Base-by-base conservation (phyloP, 2,113 vertebrate genomes). In the Blennius ocellaris region DNA sequence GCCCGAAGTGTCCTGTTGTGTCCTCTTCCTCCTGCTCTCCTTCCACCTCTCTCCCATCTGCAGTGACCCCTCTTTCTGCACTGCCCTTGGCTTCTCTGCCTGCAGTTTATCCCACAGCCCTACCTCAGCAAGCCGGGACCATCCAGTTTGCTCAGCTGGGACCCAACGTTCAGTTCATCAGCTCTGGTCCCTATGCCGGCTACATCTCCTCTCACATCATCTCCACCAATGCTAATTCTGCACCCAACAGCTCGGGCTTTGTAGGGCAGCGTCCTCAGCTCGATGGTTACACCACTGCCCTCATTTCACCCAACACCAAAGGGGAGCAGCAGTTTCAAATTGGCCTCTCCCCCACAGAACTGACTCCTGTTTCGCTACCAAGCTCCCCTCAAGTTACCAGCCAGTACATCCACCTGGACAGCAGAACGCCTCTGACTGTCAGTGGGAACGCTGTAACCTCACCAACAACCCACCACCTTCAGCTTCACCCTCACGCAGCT, bases 141-240 rank as follows among this genome's bases (percentile, higher is more conserved):
- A 94, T 97, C 78, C 97, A 98, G 93, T 96, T 97, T 38, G 93
- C 97, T 0, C 97, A 97, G 87, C 90, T 99, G 73, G 96, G 96
- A 17, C 96, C 96, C 78, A 97, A 96, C 43, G 96, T 99, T 86
- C 98, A 99, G 94, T 97, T 99, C 21, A 97, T 99, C 3, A 96
- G 96, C 84, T 95, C 95, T 15, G 96, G 96, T 64, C 96, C 96
- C 40, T 99, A 99, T 21, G 90, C 96, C 5, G 95, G 97, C 69
- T 98, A 98, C 92, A 97, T 98, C 88, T 97, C 97, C 66, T 98
- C 98, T 0, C 98, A 97, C 89, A 93, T 99, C 83, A 94, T 99
- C 83, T 95, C 97, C 67, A 93, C 96, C 0, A 95, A 94, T 0
- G 87, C 93, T 62, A 87, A 89, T 0, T 87, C 92, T 0, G 88